Evolutionary conservation across 2,113 vertebrate genomes (phyloP), one percentile per base, ranked within the genome.

Genomic region (Prietella phreatophila): DNA sequence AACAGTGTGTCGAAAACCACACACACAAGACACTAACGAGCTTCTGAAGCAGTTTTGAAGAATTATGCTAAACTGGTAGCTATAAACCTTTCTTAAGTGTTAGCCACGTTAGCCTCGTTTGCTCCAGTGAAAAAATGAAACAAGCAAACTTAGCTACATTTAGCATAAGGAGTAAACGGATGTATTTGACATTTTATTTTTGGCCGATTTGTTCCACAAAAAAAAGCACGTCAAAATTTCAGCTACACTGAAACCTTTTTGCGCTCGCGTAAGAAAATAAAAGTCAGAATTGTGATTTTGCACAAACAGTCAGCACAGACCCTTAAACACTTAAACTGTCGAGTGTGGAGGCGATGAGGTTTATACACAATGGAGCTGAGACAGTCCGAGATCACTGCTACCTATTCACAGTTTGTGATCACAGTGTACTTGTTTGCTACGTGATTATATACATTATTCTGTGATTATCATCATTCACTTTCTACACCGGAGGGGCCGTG

Each of bases 361-460:
- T 80, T 90, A 80, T 91, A 91, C 88, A 86, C 55, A 53, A 90
- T 87, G 91, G 85, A 85, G 89, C 80, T 82, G 91, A 82, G 88
- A 67, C 83, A 88, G 89, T 92, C 85, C 92, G 85, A 83, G 89
- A 87, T 91, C 90, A 90, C 89, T 86, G 89, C 83, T 88, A 84
- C 91, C 91, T 91, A 89, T 86, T 85, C 90, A 90, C 90, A 92
- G 90, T 93, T 92, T 89, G 78, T 91, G 84, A 93, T 94, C 91
- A 93, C 92, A 92, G 92, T 94, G 91, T 90, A 92, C 78, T 91
- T 89, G 91, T 94, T 92, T 94, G 93, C 94, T 94, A 92, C 92
- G 88, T 93, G 90, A 92, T 95, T 94, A 95, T 94, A 95, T 96
- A 95, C 95, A 95, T 95, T 91, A 93, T 92, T 92, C 79, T 42